Base-by-base conservation (phyloP, 2,113 vertebrate genomes). In the Prolemur simus region DNA sequence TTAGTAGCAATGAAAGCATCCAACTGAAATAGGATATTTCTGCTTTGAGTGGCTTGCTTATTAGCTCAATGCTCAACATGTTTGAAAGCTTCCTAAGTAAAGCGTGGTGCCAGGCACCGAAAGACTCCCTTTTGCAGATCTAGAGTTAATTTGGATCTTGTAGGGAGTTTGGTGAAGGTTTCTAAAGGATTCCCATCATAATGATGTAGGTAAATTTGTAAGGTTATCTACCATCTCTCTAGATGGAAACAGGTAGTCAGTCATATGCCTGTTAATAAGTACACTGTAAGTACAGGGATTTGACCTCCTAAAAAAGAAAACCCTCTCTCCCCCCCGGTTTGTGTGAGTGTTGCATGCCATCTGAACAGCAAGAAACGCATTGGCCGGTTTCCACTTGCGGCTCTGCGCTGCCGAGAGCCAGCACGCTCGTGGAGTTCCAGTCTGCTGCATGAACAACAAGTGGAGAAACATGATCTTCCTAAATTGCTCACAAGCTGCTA, bases 351-450 rank as follows among this genome's bases (percentile, higher is more conserved):
- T 8, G 4, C n/a, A 11, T 32, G 42, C 86, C 89, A 27, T 42
- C n/a, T 0, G 23, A 69, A 15, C 0, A 0, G 45, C n/a, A 3
- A 3, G 37, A 54, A 42, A 21, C 13, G n/a, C 5, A 0, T 3
- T 63, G 80, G 78, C 66, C 60, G 2, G 14, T 5, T 0, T 45
- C 42, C 42, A 9, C 21, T 0, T 2, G 14, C 23, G 0, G 32
- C 52, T 74, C 39, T 5, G 29, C 3, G 0, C 2, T 2, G 21
- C 34, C 52, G 47, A 0, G 6, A 29, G 78, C 89, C 85, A 69
- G 89, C 49, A 1, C 0, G 47, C 63, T 27, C 1, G 0, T 23
- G 0, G 78, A 45, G 29, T 29, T 76, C 81, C 89, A 20, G 74
- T 32, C 74, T n/a, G 85, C 86, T 7, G n/a, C 29, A 0, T 3